These are phyloP conservation scores for Murina feae DNA, from an alignment of 2,113 vertebrate species.

Conservation along the genomic window DNA sequence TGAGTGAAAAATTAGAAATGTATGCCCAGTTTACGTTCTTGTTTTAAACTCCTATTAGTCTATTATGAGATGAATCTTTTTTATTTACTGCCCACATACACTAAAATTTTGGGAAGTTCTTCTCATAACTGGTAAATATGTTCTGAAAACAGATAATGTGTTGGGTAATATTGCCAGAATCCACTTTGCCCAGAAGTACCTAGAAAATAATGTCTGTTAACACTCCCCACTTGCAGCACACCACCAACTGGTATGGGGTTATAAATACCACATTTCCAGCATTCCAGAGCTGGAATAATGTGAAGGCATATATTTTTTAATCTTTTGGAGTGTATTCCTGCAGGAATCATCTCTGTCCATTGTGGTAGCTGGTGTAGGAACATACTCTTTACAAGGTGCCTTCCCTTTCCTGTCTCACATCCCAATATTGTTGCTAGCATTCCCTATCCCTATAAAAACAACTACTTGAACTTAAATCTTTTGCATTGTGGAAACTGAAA, in stretches of 20 bases:
- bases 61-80: background rate
- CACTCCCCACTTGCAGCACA: background rate
- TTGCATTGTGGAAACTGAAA: background rate
- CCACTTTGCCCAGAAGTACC: background rate
- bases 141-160: background rate
- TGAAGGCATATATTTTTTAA: background rate
- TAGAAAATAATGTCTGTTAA: background rate
- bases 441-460: background rate
- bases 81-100: background rate
- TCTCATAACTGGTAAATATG: background rate
- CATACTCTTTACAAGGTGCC: background rate
- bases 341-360: background rate
- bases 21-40: background rate
- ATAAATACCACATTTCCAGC: background rate
- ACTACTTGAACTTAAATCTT: background rate
- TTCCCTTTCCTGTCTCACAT: background rate
- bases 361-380: background rate
- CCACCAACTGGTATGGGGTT: background rate
- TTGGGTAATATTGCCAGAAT: background rate
- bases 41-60: background rate
- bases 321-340: background rate
- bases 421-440: background rate
- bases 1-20: background rate
- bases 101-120: background rate
- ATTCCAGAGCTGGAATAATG: background rate